Base-by-base conservation (phyloP, 2,888 invertebrate species). In the Campopleginae sp. region DNA sequence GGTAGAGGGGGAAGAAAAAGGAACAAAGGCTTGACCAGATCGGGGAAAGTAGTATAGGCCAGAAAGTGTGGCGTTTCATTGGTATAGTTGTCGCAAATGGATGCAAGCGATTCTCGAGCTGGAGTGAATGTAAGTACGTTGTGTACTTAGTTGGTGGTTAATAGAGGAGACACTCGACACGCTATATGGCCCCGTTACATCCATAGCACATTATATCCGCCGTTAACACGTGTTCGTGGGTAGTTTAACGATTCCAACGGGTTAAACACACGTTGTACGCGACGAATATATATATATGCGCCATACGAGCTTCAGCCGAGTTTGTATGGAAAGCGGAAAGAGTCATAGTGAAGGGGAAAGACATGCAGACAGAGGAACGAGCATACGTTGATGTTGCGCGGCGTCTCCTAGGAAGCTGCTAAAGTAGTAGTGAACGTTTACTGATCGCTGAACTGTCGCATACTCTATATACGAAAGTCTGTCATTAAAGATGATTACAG, bases 401-500 rank as follows among this genome's bases (percentile, higher is more conserved):
- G 58, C 70, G 51, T 75, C 81, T 88, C 88, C 87, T 87, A 85
- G 86, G 89, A 91, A 90, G 80, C 80, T 85, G 86, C 23, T 48
- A 85, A 83, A 87, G 89, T 87, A 86, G 79, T 42, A 78, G 81
- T 81, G 85, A 87, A 77, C 86, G 87, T 87, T 89, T 84, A 82
- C 86, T 86, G 78, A 79, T 82, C 51, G 54, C 70, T 74, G 51
- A 71, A 72, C 71, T 48, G 48, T 51, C 71, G 63, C 63, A 42
- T 61, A n/a, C 68, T 27, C 61, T 70, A 42, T 51, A 70, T 51
- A 74, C 74, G 48, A 48, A 27, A 72, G 85, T 76, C 88, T 87
- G 80, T 88, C 89, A 90, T 91, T 90, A 91, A 84, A 87, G 86
- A 87, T 89, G 89, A 91, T 91, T 90, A 90, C 81, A 87, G 88